Evolutionary conservation across 2,113 vertebrate genomes (phyloP).

Genomic region (Mus pahari): DNA sequence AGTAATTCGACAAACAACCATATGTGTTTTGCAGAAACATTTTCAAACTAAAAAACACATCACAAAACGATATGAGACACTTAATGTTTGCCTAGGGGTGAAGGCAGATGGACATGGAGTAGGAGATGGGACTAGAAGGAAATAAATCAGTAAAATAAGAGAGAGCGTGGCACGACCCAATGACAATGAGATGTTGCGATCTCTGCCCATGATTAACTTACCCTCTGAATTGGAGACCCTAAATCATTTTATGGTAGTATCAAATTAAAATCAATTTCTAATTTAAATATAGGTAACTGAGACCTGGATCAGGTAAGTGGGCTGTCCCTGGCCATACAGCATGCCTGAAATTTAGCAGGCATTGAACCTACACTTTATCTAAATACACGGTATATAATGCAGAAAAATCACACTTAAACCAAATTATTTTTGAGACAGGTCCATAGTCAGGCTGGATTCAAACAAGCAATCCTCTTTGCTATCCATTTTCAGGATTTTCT

Average conservation of each 20-base stretch:
- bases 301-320: slow-evolving; percentile 12
- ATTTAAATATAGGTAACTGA: slow-evolving; percentile 59
- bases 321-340: not conserved
- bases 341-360: not conserved
- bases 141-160: slow-evolving; percentile 55
- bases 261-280: slow-evolving; percentile 58
- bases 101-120: slow-evolving; percentile 12
- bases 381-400: not conserved
- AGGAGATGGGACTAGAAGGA: not conserved
- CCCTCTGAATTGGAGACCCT: slow-evolving; percentile 7
- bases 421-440: not conserved
- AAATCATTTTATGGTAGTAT: slow-evolving; percentile 35
- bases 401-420: slow-evolving; percentile 4
- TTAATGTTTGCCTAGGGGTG: slow-evolving; percentile 2
- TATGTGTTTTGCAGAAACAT: slow-evolving; percentile 36
- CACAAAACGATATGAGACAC: not conserved
- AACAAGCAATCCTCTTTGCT: not conserved
- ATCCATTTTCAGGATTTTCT: not conserved
- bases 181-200: not conserved
- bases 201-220: slow-evolving; percentile 14
- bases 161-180: not conserved
- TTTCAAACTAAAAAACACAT: slow-evolving; percentile 35
- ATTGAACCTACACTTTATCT: slow-evolving; percentile 42
- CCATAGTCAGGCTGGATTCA: not conserved
- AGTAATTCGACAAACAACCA: not conserved